These are phyloP conservation scores for Lepus europaeus DNA, from an alignment of 2,113 vertebrate species.

Conservation along the genomic window DNA sequence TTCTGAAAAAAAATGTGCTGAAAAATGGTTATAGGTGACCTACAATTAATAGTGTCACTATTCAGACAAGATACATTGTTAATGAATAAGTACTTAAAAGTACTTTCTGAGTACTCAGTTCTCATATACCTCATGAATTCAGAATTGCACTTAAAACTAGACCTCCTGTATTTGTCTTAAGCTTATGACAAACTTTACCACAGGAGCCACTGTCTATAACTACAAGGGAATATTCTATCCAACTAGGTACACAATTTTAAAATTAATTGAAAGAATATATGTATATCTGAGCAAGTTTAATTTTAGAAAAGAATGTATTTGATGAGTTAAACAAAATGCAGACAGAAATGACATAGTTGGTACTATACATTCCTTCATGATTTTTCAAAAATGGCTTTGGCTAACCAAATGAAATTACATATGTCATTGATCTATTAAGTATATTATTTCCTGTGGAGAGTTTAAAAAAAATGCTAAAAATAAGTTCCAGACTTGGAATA, in stretches of 20 bases:
- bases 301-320: conserved; percentile 56
- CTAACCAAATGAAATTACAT: conserved; percentile 28
- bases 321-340: conserved; percentile 13
- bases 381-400: conserved; percentile 51
- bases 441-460: not conserved
- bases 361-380: conserved; percentile 37
- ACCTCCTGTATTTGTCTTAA: not conserved
- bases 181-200: not conserved
- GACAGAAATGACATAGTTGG: conserved; percentile 47
- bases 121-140: not conserved
- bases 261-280: conserved; percentile 31
- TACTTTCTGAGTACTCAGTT: not conserved
- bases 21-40: not conserved
- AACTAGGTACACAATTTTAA: conserved; percentile 61
- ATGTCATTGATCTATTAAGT: conserved; percentile 22
- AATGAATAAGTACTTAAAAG: not conserved
- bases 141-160: not conserved
- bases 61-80: not conserved
- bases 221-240: conserved; percentile 1
- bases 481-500: conserved; percentile 63
- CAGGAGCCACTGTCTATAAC: not conserved
- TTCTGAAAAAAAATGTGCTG: not conserved
- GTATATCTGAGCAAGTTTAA: conserved; percentile 28
- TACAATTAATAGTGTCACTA: not conserved
- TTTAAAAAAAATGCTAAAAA: conserved; percentile 67